Percentiles rank a stretch among this genome's conserved stretches.
Evolutionary conservation across 2,113 vertebrate species (phyloP).

Genomic region (Rhizomys pruinosus): DNA sequence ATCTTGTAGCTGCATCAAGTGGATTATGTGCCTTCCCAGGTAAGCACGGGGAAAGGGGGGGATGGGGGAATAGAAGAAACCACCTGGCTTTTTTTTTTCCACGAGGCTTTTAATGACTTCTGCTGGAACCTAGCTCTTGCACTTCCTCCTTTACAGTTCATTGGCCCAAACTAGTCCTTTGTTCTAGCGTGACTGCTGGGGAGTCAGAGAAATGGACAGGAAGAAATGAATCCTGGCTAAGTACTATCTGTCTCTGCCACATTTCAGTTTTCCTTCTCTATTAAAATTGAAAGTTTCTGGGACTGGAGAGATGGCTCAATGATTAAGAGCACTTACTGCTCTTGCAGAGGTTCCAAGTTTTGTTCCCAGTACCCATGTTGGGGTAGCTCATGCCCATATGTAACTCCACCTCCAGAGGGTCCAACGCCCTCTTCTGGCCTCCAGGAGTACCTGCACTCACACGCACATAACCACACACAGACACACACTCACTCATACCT

Average conservation of each 20-base stretch:
- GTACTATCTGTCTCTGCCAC: background rate
- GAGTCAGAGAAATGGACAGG: background rate
- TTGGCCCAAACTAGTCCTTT: background rate
- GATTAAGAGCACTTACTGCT: background rate
- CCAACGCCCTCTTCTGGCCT: too few species aligned
- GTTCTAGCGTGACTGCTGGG: background rate
- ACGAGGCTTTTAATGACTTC: background rate
- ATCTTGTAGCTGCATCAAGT: background rate
- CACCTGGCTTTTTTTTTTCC: too few species aligned
- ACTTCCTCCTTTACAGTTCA: background rate
- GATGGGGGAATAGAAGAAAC: background rate
- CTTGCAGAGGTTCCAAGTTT: background rate
- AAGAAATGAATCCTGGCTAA: background rate
- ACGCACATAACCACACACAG: background rate
- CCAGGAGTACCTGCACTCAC: background rate
- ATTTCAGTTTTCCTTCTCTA: background rate
- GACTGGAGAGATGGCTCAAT: background rate
- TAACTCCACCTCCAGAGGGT: background rate
- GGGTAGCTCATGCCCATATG: background rate
- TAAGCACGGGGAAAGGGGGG: too few species aligned
- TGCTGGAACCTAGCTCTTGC: background rate
- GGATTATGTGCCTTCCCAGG: background rate
- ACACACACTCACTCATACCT: background rate
- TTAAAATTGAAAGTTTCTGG: background rate
- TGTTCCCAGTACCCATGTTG: background rate